Conservation (phyloP, 2,113 vertebrate genomes). For the Apodemus speciosus region DNA sequence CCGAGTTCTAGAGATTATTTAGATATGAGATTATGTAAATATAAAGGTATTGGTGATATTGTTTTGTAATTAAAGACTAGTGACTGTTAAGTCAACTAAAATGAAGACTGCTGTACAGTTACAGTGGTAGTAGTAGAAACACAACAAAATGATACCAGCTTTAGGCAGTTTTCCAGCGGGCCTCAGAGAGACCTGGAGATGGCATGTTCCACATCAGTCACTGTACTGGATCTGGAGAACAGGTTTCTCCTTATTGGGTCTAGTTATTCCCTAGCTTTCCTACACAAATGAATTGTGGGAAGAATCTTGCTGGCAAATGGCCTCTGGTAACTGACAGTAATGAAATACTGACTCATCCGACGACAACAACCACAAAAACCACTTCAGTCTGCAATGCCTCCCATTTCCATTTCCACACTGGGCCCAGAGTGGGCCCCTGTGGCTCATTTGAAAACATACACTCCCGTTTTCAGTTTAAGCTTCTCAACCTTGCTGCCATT, state of each 20-base stretch:
- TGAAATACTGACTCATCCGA: slow-evolving; percentile 60
- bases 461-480: slow-evolving; percentile 64
- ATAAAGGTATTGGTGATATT: not conserved
- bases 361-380: not conserved
- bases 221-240: not conserved
- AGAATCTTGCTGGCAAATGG: not conserved
- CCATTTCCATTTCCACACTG: slow-evolving; percentile 60
- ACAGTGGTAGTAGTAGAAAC: not conserved
- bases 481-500: slow-evolving; percentile 67
- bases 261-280: not conserved
- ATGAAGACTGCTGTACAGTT: not conserved
- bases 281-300: not conserved
- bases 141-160: not conserved
- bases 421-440: slow-evolving; percentile 56
- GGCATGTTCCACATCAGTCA: not conserved
- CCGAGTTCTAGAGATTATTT: not conserved
- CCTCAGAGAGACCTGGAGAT: not conserved
- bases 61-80: not conserved
- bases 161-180: not conserved
- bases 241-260: not conserved
- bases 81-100: not conserved
- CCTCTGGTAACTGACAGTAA: slow-evolving; percentile 38
- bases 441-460: slow-evolving; percentile 74
- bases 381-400: slow-evolving; percentile 54
- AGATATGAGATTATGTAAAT: not conserved